Base-by-base conservation (phyloP, 1,140 invertebrate species). In the Bombus haemorrhoidalis region DNA sequence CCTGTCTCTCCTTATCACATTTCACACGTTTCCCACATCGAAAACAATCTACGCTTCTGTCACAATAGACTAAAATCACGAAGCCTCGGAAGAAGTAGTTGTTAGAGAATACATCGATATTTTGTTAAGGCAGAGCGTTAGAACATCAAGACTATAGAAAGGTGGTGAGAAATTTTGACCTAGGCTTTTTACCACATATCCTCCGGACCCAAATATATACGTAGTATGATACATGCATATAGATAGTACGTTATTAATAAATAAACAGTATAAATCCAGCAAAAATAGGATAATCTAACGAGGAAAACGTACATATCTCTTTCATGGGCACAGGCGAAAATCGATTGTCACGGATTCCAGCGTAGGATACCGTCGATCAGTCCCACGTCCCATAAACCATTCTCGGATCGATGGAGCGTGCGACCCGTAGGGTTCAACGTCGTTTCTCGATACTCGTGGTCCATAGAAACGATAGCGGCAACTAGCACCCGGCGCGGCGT, bases 311-410 rank as follows among this genome's bases (percentile, higher is more conserved):
- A 18, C 2, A 8, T 66, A 32, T 66, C n/a, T 34, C 22, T 62
- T n/a, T 62, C 59, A 62, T n/a, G 32, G 34, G 9, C 12, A 37
- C 5, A 25, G 9, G 1, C 28, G 39, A 37, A 15, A 72, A 72
- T 41, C 69, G 37, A 41, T 41, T 28, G 28, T 72, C 69, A 39
- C 25, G 43, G 39, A 69, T 71, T 73, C 39, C 28, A 25, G 39
- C 43, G 41, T 9, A 32, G 13, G 68, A 83, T 80, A 81, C 78
- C 81, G 89, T 86, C 83, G 68, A 89, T 87, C 90, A 72, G 74
- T 83, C 88, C 34, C 32, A 66, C 69, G 84, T 89, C 88, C 84
- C 68, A 66, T 79, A 78, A 89, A 89, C 85, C 64, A 83, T 89
- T 79, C 78, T 18, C n/a, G 62, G 80, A 89, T 89, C 88, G 79